phyloP scores from a whole-genome alignment of 2,888 invertebrate genomes.

The Aporophyla nigra region DNA sequence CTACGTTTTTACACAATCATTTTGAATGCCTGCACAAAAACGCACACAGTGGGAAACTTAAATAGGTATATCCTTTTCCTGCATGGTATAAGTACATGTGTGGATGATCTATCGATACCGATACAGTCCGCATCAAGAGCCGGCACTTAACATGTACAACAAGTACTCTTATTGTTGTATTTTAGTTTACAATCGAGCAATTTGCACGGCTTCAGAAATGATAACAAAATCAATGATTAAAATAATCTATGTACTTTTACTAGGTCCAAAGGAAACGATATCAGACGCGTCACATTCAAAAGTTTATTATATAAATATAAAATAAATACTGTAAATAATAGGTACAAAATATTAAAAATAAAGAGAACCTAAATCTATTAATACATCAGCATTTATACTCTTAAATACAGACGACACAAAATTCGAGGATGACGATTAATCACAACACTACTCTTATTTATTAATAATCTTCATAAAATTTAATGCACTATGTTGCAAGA shows the following conservation, averaged over 20 bases:
- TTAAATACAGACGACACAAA: slow-evolving; percentile 43
- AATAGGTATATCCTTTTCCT: slow-evolving; percentile 2
- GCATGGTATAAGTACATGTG: slow-evolving; percentile 1
- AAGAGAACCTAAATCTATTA: slow-evolving; percentile 31
- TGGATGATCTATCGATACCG: slow-evolving; percentile 37
- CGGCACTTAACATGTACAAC: slow-evolving; percentile 37
- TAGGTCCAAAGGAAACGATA: slow-evolving; percentile 58
- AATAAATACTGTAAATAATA: slow-evolving; percentile 62
- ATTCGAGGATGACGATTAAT: slow-evolving; percentile 48
- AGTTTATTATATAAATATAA: slow-evolving; percentile 61
- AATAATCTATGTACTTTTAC: slow-evolving; percentile 46
- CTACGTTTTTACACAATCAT: slow-evolving; percentile 23
- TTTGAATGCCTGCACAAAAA: slow-evolving; percentile 8
- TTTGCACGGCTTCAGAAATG: slow-evolving; percentile 29
- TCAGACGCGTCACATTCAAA: slow-evolving; percentile 49
- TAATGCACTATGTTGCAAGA: slow-evolving; percentile 1
- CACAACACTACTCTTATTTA: slow-evolving; percentile 45
- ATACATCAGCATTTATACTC: slow-evolving; percentile 36
- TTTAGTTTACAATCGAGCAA: slow-evolving; percentile 28
- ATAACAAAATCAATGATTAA: slow-evolving; percentile 52
- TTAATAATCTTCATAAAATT: slow-evolving; percentile 12
- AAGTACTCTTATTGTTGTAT: slow-evolving; percentile 22
- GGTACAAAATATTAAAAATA: slow-evolving; percentile 31
- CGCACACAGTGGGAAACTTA: slow-evolving; percentile 11
- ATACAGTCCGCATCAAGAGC: slow-evolving; percentile 34